Conservation (phyloP, 2,888 invertebrate species). For the Lasius platythorax region DNA sequence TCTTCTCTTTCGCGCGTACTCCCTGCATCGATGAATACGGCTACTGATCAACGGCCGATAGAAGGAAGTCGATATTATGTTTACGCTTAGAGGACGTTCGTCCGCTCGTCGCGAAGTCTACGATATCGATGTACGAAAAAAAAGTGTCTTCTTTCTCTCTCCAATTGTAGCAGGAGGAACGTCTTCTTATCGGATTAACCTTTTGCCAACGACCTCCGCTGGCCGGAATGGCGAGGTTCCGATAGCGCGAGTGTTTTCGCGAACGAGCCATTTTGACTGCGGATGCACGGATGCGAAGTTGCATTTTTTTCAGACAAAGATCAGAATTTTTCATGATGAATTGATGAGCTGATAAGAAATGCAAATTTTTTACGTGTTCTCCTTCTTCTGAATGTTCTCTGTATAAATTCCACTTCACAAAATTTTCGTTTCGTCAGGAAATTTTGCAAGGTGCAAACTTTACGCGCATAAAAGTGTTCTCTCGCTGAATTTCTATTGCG, state of each 20-base stretch:
- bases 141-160: not conserved
- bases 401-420: not conserved
- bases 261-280: conserved; percentile 27
- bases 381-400: not conserved
- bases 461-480: not conserved
- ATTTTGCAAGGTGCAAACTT: not conserved
- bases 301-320: not conserved
- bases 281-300: not conserved
- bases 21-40: too few relatives aligned
- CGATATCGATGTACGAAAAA: not conserved
- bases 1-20: not conserved
- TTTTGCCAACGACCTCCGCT: not conserved
- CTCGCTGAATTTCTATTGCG: not conserved
- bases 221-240: not conserved
- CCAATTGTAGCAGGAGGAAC: not conserved
- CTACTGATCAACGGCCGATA: not conserved
- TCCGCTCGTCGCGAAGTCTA: not conserved
- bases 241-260: not conserved
- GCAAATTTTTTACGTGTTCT: not conserved
- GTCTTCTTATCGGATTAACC: not conserved
- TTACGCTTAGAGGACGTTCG: not conserved
- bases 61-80: not conserved
- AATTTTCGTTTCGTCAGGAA: not conserved
- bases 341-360: too few relatives aligned
- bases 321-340: too few relatives aligned